A percentile compares a stretch with the other conserved stretches of the same genome.
Evolutionary conservation across 30 jellyfish, hydroid and myxozoan species (phyloP).

Genomic region (Pelagia noctiluca): DNA sequence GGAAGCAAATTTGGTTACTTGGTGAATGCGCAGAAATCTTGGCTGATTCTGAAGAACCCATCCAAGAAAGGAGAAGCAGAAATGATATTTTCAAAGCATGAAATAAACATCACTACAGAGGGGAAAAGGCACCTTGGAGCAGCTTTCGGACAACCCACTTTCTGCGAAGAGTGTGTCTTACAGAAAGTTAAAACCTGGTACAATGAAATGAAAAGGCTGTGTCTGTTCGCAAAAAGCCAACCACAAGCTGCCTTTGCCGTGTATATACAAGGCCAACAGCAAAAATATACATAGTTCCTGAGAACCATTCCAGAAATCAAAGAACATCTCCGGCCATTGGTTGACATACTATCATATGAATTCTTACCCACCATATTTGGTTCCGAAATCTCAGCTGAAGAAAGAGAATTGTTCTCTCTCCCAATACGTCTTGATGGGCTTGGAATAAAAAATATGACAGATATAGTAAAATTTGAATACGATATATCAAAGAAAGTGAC

Average conservation of each 20-base stretch:
- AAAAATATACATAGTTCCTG: constrained; percentile 5
- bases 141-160: neutral
- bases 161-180: neutral
- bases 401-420: neutral
- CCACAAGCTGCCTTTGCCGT: constrained; percentile 26
- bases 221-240: neutral
- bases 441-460: neutral
- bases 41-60: constrained; percentile 39
- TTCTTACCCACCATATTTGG: constrained; percentile 7
- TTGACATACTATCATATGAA: neutral
- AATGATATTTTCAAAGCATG: neutral
- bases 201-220: constrained; percentile 10
- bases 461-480: neutral
- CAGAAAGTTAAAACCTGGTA: constrained; percentile 19
- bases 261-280: neutral
- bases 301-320: neutral
- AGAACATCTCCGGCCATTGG: constrained; percentile 7
- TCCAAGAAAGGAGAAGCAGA: neutral
- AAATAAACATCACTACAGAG: constrained; percentile 1
- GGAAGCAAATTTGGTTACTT: constrained; percentile 32
- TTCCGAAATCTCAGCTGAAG: neutral
- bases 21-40: constrained; percentile 9
- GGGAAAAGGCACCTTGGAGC: constrained; percentile 36
- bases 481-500: neutral
- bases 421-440: constrained; percentile 23